A percentile compares a stretch with the other conserved stretches of the same genome.
phyloP scores from a whole-genome alignment of 2,113 vertebrate species.

The Carettochelys insculpta region DNA sequence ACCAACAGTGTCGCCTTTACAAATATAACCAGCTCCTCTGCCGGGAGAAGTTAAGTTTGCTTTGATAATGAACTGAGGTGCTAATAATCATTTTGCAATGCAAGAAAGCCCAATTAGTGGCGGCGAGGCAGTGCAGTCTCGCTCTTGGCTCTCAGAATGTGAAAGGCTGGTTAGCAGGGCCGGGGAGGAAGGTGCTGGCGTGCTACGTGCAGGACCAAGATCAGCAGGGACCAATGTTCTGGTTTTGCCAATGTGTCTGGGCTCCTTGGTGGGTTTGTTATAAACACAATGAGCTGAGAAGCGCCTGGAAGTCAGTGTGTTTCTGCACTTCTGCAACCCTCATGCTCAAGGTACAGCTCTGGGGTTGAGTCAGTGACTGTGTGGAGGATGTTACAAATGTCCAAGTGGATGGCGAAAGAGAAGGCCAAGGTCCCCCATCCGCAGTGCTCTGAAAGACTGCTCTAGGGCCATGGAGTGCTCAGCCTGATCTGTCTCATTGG shows the following conservation, averaged over 20 bases:
- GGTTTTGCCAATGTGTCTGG: neutral
- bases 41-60: conserved; percentile 76
- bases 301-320: fast-evolving
- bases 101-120: conserved; percentile 69
- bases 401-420: neutral
- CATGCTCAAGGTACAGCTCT: neutral
- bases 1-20: conserved; percentile 72
- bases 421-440: neutral
- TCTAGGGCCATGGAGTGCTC: neutral
- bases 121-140: neutral
- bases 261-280: neutral
- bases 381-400: neutral
- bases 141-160: neutral
- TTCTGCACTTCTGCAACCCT: no score
- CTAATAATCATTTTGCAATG: conserved; percentile 76
- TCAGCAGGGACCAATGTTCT: fast-evolving
- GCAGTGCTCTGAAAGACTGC: neutral
- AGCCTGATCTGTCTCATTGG: neutral
- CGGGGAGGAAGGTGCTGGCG: fast-evolving
- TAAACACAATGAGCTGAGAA: neutral
- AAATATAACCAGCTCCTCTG: conserved; percentile 64
- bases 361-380: fast-evolving
- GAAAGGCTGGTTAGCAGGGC: fast-evolving
- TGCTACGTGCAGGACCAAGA: neutral
- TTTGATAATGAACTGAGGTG: conserved; percentile 74